A percentile compares a stretch with the other conserved stretches of the same genome.
Conservation (phyloP, 2,888 invertebrate genomes). For the Meteorus cinctellus region DNA sequence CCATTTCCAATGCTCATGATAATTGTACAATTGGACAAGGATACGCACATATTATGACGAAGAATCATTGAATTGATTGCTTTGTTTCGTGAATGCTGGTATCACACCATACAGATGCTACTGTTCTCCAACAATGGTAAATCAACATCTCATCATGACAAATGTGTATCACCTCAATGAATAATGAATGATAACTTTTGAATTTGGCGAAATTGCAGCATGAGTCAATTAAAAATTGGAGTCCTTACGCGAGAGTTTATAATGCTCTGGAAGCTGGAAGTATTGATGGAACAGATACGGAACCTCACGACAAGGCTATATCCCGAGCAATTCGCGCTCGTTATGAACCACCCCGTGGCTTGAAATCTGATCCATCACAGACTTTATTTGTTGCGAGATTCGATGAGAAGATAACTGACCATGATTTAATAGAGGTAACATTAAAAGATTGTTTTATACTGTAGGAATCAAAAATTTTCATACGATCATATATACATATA, state of each 20-base stretch:
- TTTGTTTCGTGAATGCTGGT: too few relatives aligned
- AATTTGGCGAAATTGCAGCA: conserved; percentile 28
- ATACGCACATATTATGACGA: too few relatives aligned
- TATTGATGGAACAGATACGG: conserved; percentile 89
- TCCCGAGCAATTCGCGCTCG: conserved; percentile 81
- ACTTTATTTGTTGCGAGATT: conserved; percentile 86
- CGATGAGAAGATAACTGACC: conserved; percentile 79
- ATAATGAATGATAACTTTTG: too few relatives aligned
- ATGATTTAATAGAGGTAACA: conserved; percentile 75
- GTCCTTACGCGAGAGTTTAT: conserved; percentile 78
- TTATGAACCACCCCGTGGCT: conserved; percentile 79
- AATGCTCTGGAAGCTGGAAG: conserved; percentile 89
- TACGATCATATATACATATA: not conserved
- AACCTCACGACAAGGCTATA: conserved; percentile 87
- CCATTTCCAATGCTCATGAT: too few relatives aligned
- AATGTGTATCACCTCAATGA: too few relatives aligned
- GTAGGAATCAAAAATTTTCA: not conserved
- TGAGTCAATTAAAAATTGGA: conserved; percentile 72
- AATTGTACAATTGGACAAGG: too few relatives aligned
- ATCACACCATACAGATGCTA: too few relatives aligned
- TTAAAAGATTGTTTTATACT: not conserved
- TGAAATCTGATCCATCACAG: conserved; percentile 80
- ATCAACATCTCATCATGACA: too few relatives aligned
- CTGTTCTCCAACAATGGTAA: too few relatives aligned
- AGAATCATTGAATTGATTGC: too few relatives aligned